Base-by-base conservation (phyloP, 1,140 invertebrate species). In the Brachionus paranguensis region DNA sequence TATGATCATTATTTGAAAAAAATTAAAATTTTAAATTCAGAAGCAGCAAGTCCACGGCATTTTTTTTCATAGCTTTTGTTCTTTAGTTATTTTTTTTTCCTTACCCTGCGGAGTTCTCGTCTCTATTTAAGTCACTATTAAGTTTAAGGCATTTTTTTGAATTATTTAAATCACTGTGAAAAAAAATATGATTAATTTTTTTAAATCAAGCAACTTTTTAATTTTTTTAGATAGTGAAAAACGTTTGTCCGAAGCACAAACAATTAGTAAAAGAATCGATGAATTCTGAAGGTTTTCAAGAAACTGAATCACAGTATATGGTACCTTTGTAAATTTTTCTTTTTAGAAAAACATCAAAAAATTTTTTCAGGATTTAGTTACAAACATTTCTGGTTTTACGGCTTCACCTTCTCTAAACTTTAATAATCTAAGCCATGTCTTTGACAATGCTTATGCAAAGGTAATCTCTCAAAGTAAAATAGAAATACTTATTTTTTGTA, bases 331-430 rank as follows among this genome's bases (percentile, higher is more conserved):
- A 76, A 50, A 50, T 10, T 14, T 8, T 12, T 50, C n/a, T 47
- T 24, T 76, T 29, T 37, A 7, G 33, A 37, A 7, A 37, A 14
- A 24, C 8, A 50, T 50, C 0, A 33, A 14, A 11, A 33, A 0
- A 14, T 27, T 50, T 50, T 6, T 53, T 29, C 14, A 76, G 72
- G 14, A 50, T 47, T 76, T 76, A 14, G 45, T 76, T 2, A 50
- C 11, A 76, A 76, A 76, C n/a, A 76, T 76, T 50, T 76, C 72
- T 20, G 45, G 72, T 4, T 76, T 27, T 29, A 76, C 72, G 12
- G 72, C 43, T 20, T 50, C 27, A 14, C 43, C 43, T 27, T 27
- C 11, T 7, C 24, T 76, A 7, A 50, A 17, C 12, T 76, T 50
- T 0, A 6, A 45, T 10, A 50, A 76, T 76, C 11, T 76, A 3